Base-by-base conservation (phyloP, 2,113 vertebrate species). In the Myiopsitta monachus region DNA sequence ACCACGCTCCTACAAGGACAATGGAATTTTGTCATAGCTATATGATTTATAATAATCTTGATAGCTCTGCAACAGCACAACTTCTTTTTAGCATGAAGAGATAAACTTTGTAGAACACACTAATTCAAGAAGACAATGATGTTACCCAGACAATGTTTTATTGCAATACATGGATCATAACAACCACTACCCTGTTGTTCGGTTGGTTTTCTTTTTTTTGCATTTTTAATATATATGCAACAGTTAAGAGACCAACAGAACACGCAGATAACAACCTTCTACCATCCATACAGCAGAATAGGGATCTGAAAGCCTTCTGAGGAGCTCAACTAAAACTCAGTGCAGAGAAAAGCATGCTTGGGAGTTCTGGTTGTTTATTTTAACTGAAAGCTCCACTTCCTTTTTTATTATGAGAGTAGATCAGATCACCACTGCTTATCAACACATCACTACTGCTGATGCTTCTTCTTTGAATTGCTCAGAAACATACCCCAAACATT, bases 1-100 rank as follows among this genome's bases (percentile, higher is more conserved):
- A 94, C 38, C 52, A 89, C 54, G 73, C 62, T 92, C 41, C 92
- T 90, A 90, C 73, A 73, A 95, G 18, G 67, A 92, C 86, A 95
- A 87, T 68, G 91, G 81, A 95, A 62, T 92, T 77, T 95, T 91
- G 94, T 79, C 92, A 95, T 64, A 93, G 59, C 64, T 88, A 93
- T 84, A 86, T 76, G 90, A 96, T 88, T 96, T 94, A 91, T 87
- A 90, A 86, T 54, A 69, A 95, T 66, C 64, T 54, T 47, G 63
- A 66, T 43, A 63, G 74, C 64, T 72, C 73, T 90, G 66, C 43
- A 92, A 87, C 36, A 88, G 41, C 49, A 70, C 10, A 61, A 74
- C 55, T 90, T 91, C 72, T 89, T 94, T 84, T 83, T 33, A 95
- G 72, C 61, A 79, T 14, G 31, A 93, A 87, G 46, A 96, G 80